These are phyloP conservation scores for Dermolepida albohirtum DNA, from an alignment of 2,888 invertebrate genomes.

Conservation along the genomic window DNA sequence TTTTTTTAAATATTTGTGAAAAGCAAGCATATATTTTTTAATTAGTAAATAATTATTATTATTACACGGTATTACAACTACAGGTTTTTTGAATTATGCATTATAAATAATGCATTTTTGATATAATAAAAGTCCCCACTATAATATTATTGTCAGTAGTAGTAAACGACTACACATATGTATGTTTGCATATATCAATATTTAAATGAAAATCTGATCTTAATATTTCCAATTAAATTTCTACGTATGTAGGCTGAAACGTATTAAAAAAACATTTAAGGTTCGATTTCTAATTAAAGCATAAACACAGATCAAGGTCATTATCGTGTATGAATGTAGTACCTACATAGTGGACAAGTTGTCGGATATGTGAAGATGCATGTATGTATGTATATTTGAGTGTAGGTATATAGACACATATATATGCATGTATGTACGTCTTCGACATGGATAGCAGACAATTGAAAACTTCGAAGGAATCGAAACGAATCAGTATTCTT, in stretches of 20 bases:
- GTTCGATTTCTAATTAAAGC: conserved; percentile 25
- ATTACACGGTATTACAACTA: too few relatives aligned
- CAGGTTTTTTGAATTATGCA: too few relatives aligned
- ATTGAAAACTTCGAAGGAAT: conserved; percentile 7
- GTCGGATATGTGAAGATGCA: background rate
- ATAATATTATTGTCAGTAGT: too few relatives aligned
- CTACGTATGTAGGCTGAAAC: background rate
- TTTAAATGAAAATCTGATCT: too few relatives aligned
- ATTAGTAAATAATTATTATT: too few relatives aligned
- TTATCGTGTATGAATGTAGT: conserved; percentile 17
- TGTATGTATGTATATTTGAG: background rate
- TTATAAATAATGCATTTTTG: too few relatives aligned
- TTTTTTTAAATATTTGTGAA: too few relatives aligned
- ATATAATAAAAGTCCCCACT: too few relatives aligned
- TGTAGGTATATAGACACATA: conserved; percentile 1
- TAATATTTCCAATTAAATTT: background rate
- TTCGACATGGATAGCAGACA: conserved; percentile 15
- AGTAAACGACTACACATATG: too few relatives aligned
- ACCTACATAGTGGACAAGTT: background rate
- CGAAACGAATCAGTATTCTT: conserved; percentile 26
- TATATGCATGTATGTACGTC: conserved; percentile 11
- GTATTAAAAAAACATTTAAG: background rate
- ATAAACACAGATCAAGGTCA: conserved; percentile 20
- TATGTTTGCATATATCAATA: too few relatives aligned
- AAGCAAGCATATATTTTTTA: too few relatives aligned